These are phyloP conservation scores for Aphidoletes aphidimyza DNA, from an alignment of 2,888 invertebrate species.

Conservation along the genomic window DNA sequence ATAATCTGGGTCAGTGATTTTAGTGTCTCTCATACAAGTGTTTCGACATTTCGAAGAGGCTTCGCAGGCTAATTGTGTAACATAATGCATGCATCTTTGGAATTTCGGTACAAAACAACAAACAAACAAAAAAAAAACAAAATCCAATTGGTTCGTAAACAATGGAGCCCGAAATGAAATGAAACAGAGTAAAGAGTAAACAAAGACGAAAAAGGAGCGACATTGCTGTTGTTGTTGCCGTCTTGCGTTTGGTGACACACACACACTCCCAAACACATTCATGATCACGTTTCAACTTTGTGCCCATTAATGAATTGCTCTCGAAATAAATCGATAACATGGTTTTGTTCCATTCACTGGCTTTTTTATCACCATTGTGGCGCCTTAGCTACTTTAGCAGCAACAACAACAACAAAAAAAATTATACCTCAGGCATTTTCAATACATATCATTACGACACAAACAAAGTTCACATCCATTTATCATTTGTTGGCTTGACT, in stretches of 20 bases:
- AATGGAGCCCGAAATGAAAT: too few species aligned
- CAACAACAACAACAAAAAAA: too few species aligned
- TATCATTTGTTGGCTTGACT: constrained; percentile 9
- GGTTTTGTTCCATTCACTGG: neutral
- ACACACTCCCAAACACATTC: too few species aligned
- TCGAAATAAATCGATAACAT: neutral
- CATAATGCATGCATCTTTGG: neutral
- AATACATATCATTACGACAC: neutral
- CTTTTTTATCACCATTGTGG: too few species aligned
- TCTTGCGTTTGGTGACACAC: neutral
- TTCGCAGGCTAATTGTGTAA: constrained; percentile 20
- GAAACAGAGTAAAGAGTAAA: neutral
- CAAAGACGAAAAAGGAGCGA: neutral
- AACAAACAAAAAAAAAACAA: too few species aligned
- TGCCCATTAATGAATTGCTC: neutral
- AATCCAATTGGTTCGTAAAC: too few species aligned
- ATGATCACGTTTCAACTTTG: too few species aligned
- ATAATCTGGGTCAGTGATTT: constrained; percentile 46
- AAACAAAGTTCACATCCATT: neutral
- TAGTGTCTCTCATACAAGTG: neutral
- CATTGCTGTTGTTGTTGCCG: neutral
- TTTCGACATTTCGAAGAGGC: neutral
- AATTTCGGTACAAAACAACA: too few species aligned
- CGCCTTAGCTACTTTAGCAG: neutral
- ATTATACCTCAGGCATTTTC: neutral